Evolutionary conservation across 2,888 invertebrate genomes (phyloP).

Genomic region (Leptogaster cylindrica): DNA sequence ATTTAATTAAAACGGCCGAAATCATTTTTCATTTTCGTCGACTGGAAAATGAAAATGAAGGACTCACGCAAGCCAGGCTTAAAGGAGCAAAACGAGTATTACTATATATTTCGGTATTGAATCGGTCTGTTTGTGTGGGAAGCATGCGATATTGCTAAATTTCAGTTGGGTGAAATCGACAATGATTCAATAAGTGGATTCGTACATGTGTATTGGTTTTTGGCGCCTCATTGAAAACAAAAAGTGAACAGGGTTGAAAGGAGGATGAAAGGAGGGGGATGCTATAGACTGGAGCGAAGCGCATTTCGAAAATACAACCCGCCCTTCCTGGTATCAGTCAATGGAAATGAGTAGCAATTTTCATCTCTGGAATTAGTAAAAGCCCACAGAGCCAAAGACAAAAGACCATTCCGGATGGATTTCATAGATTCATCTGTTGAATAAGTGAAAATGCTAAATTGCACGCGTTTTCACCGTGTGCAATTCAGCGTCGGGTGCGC

Average conservation of each 20-base stretch:
- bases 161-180: too few relatives aligned
- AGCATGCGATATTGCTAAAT: too few relatives aligned
- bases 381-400: slow-evolving; percentile 1
- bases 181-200: slow-evolving; percentile 7
- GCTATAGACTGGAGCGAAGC: too few relatives aligned
- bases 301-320: too few relatives aligned
- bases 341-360: slow-evolving; percentile 21
- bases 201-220: too few relatives aligned
- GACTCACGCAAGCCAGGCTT: background rate
- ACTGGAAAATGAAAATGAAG: slow-evolving; percentile 6
- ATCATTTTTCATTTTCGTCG: slow-evolving; percentile 30
- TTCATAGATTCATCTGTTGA: slow-evolving; percentile 42
- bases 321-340: slow-evolving; percentile 3
- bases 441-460: slow-evolving; percentile 13
- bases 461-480: background rate
- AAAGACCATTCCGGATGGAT: slow-evolving; percentile 22
- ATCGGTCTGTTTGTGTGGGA: too few relatives aligned
- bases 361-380: background rate
- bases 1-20: slow-evolving; percentile 38
- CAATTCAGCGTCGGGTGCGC: background rate
- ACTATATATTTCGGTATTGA: background rate
- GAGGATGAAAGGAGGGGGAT: too few relatives aligned
- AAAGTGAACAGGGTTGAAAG: background rate
- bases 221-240: background rate
- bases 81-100: background rate